These are phyloP conservation scores for Champsocephalus esox DNA, from an alignment of 2,797 vertebrate species.

Conservation along the genomic window DNA sequence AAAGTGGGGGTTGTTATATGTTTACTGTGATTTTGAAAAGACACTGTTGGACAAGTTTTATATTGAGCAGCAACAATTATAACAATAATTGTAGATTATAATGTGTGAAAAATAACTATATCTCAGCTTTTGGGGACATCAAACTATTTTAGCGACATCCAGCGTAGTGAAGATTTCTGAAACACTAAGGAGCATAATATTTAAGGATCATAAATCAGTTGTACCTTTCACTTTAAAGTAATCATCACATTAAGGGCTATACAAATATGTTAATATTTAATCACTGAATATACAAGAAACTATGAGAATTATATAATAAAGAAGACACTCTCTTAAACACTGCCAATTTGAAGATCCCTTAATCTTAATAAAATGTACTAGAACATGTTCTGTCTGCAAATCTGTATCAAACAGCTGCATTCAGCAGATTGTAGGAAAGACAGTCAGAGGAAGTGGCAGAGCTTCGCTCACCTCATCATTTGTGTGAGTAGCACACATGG, in stretches of 20 bases:
- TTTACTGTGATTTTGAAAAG: neutral
- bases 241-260: neutral
- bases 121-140: neutral
- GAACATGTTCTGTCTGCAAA: constrained; percentile 17
- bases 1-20: neutral
- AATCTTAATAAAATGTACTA: neutral
- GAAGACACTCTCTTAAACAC: neutral
- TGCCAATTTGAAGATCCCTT: neutral
- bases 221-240: neutral
- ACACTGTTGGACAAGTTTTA: neutral
- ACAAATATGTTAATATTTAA: neutral
- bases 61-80: neutral
- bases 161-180: constrained; percentile 3
- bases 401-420: constrained; percentile 42
- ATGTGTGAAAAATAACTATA: constrained; percentile 19
- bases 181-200: neutral
- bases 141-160: neutral
- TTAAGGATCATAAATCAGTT: neutral
- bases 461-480: constrained; percentile 40
- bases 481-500: constrained; percentile 45
- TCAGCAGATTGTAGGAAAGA: constrained; percentile 41
- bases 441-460: constrained; percentile 35
- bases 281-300: neutral
- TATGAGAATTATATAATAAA: constrained; percentile 3
- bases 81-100: constrained; percentile 11